Conservation (phyloP, 2,888 invertebrate species). For the Chesias legatella region DNA sequence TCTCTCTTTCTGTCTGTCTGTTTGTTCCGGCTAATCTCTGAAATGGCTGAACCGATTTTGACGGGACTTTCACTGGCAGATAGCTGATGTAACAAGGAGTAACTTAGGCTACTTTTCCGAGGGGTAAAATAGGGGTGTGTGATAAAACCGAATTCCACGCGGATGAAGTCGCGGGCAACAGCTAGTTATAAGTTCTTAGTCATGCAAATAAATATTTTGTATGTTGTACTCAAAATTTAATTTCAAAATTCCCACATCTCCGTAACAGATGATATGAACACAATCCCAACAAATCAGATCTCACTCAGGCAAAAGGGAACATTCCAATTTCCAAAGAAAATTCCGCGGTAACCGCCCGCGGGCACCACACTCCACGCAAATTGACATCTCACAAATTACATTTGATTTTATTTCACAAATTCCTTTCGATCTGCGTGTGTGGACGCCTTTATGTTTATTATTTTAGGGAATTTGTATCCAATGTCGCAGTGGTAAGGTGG, state of each 20-base stretch:
- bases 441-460: constrained; percentile 22
- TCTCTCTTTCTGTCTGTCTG: too few species aligned
- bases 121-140: too few species aligned
- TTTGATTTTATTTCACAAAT: constrained; percentile 77
- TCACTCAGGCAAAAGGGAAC: constrained; percentile 46
- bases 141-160: too few species aligned
- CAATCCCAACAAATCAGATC: constrained; percentile 50
- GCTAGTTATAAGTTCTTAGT: too few species aligned
- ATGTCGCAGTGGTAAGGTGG: constrained; percentile 11
- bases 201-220: too few species aligned
- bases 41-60: too few species aligned
- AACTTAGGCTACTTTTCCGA: too few species aligned
- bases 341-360: constrained; percentile 13
- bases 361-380: constrained; percentile 40
- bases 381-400: constrained; percentile 64
- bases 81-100: too few species aligned
- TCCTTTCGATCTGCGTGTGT: constrained; percentile 51
- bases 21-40: too few species aligned
- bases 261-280: constrained; percentile 34
- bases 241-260: constrained; percentile 4
- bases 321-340: constrained; percentile 16
- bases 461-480: constrained; percentile 2
- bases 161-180: too few species aligned
- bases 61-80: too few species aligned
- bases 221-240: constrained; percentile 15